Evolutionary conservation across 2,113 vertebrate genomes (phyloP).

Genomic region (Eira barbara): DNA sequence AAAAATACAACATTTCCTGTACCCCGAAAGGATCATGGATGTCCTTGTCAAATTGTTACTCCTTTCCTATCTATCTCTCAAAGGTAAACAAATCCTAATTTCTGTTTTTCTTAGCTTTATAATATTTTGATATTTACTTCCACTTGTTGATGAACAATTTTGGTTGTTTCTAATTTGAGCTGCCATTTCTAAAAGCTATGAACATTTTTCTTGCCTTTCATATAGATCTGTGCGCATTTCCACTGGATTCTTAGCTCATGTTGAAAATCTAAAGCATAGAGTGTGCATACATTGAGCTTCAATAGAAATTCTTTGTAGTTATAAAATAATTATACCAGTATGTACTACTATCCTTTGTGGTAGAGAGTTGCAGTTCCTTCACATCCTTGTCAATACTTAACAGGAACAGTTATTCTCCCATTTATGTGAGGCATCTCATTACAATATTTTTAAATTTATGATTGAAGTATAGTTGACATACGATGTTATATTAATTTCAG

Average conservation of each 20-base stretch:
- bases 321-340: background rate
- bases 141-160: background rate
- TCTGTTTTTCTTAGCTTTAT: background rate
- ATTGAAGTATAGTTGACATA: background rate
- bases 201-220: background rate
- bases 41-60: background rate
- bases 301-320: background rate
- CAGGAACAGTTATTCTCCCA: background rate
- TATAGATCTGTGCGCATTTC: background rate
- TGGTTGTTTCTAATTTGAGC: background rate
- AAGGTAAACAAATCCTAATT: background rate
- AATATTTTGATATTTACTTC: background rate
- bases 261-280: background rate
- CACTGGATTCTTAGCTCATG: background rate
- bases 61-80: background rate
- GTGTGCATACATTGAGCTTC: background rate
- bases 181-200: background rate
- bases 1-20: no score
- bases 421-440: background rate
- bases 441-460: background rate
- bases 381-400: background rate
- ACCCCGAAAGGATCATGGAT: background rate
- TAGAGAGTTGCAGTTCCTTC: background rate
- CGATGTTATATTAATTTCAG: background rate
- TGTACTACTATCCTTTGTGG: background rate